Base-by-base conservation (phyloP, 2,888 invertebrate species). In the Apotomis turbidana region DNA sequence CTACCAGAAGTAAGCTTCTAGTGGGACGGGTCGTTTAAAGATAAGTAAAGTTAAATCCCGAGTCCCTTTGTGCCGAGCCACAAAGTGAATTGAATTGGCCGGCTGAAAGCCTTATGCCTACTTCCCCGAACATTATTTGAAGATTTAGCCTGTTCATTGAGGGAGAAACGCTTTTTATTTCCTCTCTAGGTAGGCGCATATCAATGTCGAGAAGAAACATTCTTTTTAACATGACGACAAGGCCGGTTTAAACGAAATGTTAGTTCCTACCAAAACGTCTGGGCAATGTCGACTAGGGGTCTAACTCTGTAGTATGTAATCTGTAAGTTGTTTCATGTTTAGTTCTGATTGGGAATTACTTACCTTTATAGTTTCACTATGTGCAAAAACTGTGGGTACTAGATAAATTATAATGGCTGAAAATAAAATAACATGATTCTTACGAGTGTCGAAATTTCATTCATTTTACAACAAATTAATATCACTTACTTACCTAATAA, bases 311-410 rank as follows among this genome's bases (percentile, higher is more conserved):
- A 5, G 41, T 41, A 5, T 41, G 41, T 41, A 41, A 41, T 0
- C 41, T 41, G 5, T 41, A 41, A 6, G 5, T 41, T 41, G 6
- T 41, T 2, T 41, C 41, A 41, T 41, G 5, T 41, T 41, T 6
- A 41, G 41, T 41, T 5, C 41, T 6, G 41, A 41, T 41, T 41
- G 41, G 0, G 6, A 6, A 41, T 41, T 41, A 74, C 67, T 64
- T 83, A 92, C 93, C 86, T 87, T 90, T 63, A 92, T 86, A 46
- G 82, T 76, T 80, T 93, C 93, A 77, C 93, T 93, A 74, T 93
- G 93, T 52, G 82, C 81, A 74, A 81, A 79, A 60, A 84, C 86
- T 57, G 80, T 78, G 59, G 79, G 76, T 66, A 85, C 78, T 44
- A 84, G 74, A 76, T 81, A 83, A 68, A 80, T 75, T 64, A 85